A percentile compares a stretch with the other conserved stretches of the same genome.
Conservation (phyloP, 1,140 invertebrate species). For the Sitobion miscanthi region DNA sequence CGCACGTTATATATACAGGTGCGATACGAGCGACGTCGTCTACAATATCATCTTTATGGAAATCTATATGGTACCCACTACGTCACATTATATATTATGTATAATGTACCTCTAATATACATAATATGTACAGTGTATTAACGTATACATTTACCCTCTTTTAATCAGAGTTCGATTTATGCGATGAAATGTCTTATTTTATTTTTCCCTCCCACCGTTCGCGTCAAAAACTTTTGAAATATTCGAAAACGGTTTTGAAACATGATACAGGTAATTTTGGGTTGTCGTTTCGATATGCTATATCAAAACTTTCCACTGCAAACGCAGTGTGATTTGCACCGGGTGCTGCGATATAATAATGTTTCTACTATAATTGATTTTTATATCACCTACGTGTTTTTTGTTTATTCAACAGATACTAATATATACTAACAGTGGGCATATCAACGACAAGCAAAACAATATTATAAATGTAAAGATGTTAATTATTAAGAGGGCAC, state of each 20-base stretch:
- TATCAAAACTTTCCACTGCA: neutral
- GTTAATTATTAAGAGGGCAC: neutral
- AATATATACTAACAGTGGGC: neutral
- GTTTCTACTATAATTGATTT: neutral
- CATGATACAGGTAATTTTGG: neutral
- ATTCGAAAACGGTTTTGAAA: conserved; percentile 18
- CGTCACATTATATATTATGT: neutral
- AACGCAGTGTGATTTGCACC: neutral
- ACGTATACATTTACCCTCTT: neutral
- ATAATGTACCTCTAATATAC: neutral
- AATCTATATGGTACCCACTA: neutral
- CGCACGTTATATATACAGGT: neutral
- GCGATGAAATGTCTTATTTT: neutral
- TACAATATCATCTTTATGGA: neutral
- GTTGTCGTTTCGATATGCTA: neutral
- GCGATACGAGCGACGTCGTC: conserved; percentile 26
- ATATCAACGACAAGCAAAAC: neutral
- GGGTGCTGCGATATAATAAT: neutral
- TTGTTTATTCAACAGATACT: neutral
- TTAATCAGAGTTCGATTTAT: neutral
- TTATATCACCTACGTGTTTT: neutral
- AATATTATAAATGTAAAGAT: neutral
- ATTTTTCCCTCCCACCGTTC: neutral
- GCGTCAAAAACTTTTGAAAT: neutral
- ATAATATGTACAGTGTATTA: neutral